Base-by-base conservation (phyloP, 2,797 vertebrate species). In the Somateria mollissima region DNA sequence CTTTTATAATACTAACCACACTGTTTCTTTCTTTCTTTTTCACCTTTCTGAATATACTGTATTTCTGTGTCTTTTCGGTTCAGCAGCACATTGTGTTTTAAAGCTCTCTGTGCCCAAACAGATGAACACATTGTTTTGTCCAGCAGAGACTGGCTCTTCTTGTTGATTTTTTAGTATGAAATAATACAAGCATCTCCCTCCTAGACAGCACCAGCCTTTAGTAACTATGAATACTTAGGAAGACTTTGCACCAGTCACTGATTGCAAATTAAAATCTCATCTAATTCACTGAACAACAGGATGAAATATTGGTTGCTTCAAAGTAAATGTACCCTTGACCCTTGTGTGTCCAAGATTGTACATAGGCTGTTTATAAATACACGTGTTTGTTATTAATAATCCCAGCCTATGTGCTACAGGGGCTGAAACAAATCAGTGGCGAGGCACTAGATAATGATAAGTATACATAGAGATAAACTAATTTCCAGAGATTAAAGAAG, bases 401-500 rank as follows among this genome's bases (percentile, higher is more conserved):
- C 27, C 47, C 45, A 92, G 84, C 53, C 37, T 89, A 62, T 95
- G 96, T 97, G 90, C 92, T 91, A 39, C 88, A 82, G 87, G 53
- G 57, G 54, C 84, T 92, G 88, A 94, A 97, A 95, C 81, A 89
- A 92, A 88, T 94, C 94, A 84, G 83, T 79, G 77, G 67, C 39
- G 45, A 76, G 45, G 73, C 41, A 45, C 49, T 71, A 57, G 76
- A 92, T 73, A 89, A 43, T 84, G 87, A 86, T 91, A 89, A 8
- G 1, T 78, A 81, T 82, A 82, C 61, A 72, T 74, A 84, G 41
- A 84, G 67, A 87, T 79, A 74, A 92, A 79, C 72, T 76, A 92
- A 90, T 95, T 95, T 92, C 83, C 87, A 89, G 93, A 94, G 94
- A 95, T 93, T 95, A 94, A 87, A 79, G 73, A 54, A 83, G 39